Evolutionary conservation across 2,797 vertebrate genomes (phyloP).

Genomic region (Chloroceryle amazona): DNA sequence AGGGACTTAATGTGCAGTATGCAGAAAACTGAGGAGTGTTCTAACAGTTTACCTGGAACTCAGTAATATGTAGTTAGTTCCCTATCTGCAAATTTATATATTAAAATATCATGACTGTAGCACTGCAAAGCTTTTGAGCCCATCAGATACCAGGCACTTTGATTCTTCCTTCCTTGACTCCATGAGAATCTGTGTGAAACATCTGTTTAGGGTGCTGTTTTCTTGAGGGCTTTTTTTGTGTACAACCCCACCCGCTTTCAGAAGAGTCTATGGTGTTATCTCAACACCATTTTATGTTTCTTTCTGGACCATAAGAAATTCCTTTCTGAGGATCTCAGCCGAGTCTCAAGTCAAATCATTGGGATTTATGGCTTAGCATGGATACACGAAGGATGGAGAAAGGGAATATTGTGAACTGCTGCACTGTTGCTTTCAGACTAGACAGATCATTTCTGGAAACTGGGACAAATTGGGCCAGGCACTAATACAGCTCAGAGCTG

Average conservation of each 20-base stretch:
- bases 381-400: background rate
- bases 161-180: background rate
- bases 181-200: background rate
- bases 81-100: conserved; percentile 5
- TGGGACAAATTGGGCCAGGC: background rate
- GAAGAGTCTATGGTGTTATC: background rate
- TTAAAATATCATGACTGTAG: background rate
- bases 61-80: background rate
- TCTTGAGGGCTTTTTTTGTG: background rate
- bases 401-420: background rate
- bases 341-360: background rate
- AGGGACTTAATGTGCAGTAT: background rate
- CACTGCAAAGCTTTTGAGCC: background rate
- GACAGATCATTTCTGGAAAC: conserved; percentile 4
- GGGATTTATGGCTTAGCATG: conserved; percentile 8
- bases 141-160: background rate
- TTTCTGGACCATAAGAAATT: background rate
- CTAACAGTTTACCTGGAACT: background rate
- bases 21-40: background rate
- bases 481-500: conserved; percentile 25
- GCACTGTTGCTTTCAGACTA: background rate
- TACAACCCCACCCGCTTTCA: background rate
- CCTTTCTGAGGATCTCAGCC: background rate
- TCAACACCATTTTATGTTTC: background rate
- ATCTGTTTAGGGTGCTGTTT: background rate